Conservation (phyloP, 2,888 invertebrate species). For the Catocala nupta region DNA sequence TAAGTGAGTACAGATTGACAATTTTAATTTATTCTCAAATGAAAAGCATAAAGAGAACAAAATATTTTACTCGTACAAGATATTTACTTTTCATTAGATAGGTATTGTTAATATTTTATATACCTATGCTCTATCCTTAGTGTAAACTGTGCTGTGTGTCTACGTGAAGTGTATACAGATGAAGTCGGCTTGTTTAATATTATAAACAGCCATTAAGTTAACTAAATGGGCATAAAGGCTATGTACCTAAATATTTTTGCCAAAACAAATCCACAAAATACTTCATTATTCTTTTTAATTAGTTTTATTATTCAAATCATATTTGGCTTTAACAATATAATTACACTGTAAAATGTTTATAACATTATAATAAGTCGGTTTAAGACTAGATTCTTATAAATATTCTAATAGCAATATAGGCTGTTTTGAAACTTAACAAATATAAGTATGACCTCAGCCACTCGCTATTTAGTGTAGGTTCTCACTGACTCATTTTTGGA, state of each 20-base stretch:
- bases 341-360: constrained; percentile 6
- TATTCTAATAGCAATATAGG: constrained; percentile 42
- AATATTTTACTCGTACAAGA: background rate
- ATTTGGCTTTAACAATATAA: constrained; percentile 1
- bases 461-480: constrained; percentile 67
- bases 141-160: constrained; percentile 6
- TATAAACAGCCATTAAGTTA: too few species aligned
- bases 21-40: too few species aligned
- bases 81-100: constrained; percentile 12
- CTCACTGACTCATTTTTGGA: constrained; percentile 59
- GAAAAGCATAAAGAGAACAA: constrained; percentile 4
- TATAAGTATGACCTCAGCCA: constrained; percentile 76
- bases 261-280: constrained; percentile 3
- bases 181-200: background rate
- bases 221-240: background rate
- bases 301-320: background rate
- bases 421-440: constrained; percentile 56
- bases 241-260: background rate
- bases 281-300: background rate
- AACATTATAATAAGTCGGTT: constrained; percentile 16
- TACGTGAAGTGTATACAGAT: constrained; percentile 11
- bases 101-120: constrained; percentile 6
- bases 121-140: background rate
- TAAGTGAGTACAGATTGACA: background rate
- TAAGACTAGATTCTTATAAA: constrained; percentile 39